Conservation (phyloP, 1,140 invertebrate genomes). For the Leucophenga varia region DNA sequence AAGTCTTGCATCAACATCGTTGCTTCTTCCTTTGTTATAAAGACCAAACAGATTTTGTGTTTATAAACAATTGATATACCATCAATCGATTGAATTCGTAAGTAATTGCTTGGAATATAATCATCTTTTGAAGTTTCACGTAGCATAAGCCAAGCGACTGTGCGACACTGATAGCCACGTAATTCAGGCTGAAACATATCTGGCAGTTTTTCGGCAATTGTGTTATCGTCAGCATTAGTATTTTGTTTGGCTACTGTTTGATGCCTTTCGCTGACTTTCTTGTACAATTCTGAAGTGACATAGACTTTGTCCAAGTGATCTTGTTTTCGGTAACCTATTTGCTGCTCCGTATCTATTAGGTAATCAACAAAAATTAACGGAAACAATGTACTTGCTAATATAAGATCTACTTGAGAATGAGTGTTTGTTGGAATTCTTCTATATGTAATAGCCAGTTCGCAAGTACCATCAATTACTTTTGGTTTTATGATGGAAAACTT, state of each 20-base stretch:
- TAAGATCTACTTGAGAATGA: too few relatives aligned
- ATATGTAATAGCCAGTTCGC: too few relatives aligned
- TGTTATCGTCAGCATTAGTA: neutral
- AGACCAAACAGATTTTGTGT: conserved; percentile 59
- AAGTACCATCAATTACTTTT: too few relatives aligned
- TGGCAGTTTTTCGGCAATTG: conserved; percentile 10
- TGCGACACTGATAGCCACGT: conserved; percentile 67
- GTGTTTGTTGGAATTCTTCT: too few relatives aligned
- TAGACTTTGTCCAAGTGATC: conserved; percentile 12
- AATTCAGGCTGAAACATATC: conserved; percentile 54
- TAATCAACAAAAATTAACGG: too few relatives aligned
- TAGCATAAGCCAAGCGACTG: conserved; percentile 71
- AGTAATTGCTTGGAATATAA: too few relatives aligned
- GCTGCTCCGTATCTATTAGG: too few relatives aligned
- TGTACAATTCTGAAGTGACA: conserved; percentile 39
- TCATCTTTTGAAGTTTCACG: conserved; percentile 58
- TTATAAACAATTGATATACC: conserved; percentile 41
- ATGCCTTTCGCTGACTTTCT: conserved; percentile 33
- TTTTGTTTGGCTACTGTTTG: neutral
- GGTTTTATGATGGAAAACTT: too few relatives aligned
- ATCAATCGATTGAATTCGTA: too few relatives aligned
- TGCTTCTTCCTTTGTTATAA: conserved; percentile 47
- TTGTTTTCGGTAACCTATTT: too few relatives aligned
- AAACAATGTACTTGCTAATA: too few relatives aligned
- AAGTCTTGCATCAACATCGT: too few relatives aligned